Base-by-base conservation (phyloP, 1,140 invertebrate species). In the Dendroctonus ponderosae region DNA sequence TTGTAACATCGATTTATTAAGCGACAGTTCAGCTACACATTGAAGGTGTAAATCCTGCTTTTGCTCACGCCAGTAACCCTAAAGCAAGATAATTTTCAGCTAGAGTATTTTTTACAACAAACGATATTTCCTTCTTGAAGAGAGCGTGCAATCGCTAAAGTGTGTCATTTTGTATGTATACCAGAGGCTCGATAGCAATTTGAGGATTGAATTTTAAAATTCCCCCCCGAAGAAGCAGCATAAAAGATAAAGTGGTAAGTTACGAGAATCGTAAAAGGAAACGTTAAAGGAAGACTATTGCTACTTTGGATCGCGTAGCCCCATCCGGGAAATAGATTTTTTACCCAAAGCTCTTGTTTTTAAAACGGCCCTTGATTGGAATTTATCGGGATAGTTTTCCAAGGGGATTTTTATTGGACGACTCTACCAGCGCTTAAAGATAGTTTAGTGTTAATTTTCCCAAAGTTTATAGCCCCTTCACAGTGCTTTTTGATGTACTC, bases 201-300 rank as follows among this genome's bases (percentile, higher is more conserved):
- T 56, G 62, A 51, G 62, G 62, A 64, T 64, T 64, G 62, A 64
- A 64, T 64, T 64, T 64, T 64, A 56, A 64, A 64, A 64, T 64
- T 64, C 61, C 40, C 61, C 11, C 42, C 58, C 15, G 15, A 62
- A 62, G 61, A 14, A 26, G 9, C 9, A 62, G 43, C 62, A 52
- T 56, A 54, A 56, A 53, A 53, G 61, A 62, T 62, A 61, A 62
- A 52, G 62, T 52, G 43, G 50, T 52, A 64, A 64, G 12, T 64
- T 56, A 56, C 37, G 52, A 15, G 40, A 53, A 64, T 64, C 62
- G 62, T 48, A 56, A 49, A 61, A 51, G 59, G 48, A 59, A 59
- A 59, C 57, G 57, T 59, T 46, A 59, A 53, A 53, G 61, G 42
- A 48, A 26, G 42, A 64, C 54, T 51, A 48, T 42, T 8, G 48